phyloP scores from a whole-genome alignment of 2,888 invertebrate genomes.

The Stegana nigrithorax region DNA sequence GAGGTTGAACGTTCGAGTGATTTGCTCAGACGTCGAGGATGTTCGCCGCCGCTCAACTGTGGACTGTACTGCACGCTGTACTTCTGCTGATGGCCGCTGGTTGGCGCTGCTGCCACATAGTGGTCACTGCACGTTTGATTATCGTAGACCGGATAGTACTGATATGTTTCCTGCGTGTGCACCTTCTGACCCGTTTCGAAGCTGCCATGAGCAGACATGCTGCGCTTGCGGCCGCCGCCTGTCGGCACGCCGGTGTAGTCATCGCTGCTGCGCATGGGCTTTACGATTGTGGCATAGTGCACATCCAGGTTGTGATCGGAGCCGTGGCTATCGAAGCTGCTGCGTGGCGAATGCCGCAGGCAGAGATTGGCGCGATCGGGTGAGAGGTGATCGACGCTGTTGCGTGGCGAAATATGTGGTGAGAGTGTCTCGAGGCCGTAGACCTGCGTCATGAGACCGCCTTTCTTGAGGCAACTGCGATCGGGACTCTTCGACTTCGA shows the following conservation, averaged over 20 bases:
- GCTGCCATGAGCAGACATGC: conserved; percentile 67
- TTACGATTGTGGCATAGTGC: conserved; percentile 48
- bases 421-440: conserved; percentile 65
- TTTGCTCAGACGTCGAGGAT: conserved; percentile 59
- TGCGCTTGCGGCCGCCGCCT: conserved; percentile 65
- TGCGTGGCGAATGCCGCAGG: conserved; percentile 65
- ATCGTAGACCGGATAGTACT: conserved; percentile 67
- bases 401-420: conserved; percentile 65
- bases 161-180: conserved; percentile 60
- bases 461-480: conserved; percentile 66
- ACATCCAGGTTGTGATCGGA: conserved; percentile 65
- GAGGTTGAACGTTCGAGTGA: conserved; percentile 67
- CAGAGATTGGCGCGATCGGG: conserved; percentile 64
- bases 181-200: conserved; percentile 58
- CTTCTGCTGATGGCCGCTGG: conserved; percentile 27
- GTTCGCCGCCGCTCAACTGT: conserved; percentile 26
- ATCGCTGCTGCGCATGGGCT: conserved; percentile 20
- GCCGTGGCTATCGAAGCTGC: conserved; percentile 66
- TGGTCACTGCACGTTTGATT: conserved; percentile 67
- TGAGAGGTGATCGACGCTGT: conserved; percentile 66
- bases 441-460: conserved; percentile 63
- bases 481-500: conserved; percentile 67
- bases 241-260: conserved; percentile 23
- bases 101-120: conserved; percentile 62
- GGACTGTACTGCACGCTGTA: conserved; percentile 11